Conservation (phyloP, 2,888 invertebrate species). For the Aethes cnicana region DNA sequence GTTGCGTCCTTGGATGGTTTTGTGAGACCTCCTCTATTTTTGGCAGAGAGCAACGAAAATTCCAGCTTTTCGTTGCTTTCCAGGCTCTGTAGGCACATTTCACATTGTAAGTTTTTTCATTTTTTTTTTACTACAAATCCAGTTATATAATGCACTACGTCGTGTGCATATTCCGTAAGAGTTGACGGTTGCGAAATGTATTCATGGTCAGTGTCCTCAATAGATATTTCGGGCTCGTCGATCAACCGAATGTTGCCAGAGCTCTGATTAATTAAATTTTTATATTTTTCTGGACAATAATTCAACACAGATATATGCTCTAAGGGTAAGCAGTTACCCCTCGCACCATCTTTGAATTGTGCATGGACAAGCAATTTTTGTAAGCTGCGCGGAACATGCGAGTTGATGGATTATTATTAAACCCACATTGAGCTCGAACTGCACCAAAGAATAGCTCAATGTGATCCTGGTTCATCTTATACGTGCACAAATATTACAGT, state of each 20-base stretch:
- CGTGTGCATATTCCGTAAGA: slow-evolving; percentile 7
- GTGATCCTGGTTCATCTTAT: slow-evolving; percentile 26
- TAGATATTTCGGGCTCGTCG: not conserved
- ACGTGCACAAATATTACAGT: slow-evolving; percentile 22
- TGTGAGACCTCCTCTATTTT: slow-evolving; percentile 14
- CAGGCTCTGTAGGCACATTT: slow-evolving; percentile 5
- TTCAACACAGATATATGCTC: slow-evolving; percentile 25
- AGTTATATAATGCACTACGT: slow-evolving; percentile 18
- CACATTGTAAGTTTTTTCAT: slow-evolving; percentile 8
- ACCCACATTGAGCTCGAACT: slow-evolving; percentile 29
- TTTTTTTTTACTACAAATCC: slow-evolving; percentile 16
- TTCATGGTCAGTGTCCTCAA: slow-evolving; percentile 3
- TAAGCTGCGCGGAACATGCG: slow-evolving; percentile 28
- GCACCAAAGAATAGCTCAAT: slow-evolving; percentile 29
- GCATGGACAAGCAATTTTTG: slow-evolving; percentile 29
- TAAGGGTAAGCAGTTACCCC: slow-evolving; percentile 27
- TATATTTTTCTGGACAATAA: slow-evolving; percentile 2
- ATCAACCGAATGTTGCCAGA: slow-evolving; percentile 2
- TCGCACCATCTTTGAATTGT: slow-evolving; percentile 26
- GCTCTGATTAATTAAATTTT: slow-evolving; percentile 5
- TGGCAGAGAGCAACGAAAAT: not conserved
- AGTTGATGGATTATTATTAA: slow-evolving; percentile 31
- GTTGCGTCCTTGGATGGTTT: not conserved
- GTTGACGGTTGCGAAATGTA: not conserved
- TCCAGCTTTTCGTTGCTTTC: not conserved